phyloP scores from a whole-genome alignment of 2,797 vertebrate species.

The Meda fulgida region DNA sequence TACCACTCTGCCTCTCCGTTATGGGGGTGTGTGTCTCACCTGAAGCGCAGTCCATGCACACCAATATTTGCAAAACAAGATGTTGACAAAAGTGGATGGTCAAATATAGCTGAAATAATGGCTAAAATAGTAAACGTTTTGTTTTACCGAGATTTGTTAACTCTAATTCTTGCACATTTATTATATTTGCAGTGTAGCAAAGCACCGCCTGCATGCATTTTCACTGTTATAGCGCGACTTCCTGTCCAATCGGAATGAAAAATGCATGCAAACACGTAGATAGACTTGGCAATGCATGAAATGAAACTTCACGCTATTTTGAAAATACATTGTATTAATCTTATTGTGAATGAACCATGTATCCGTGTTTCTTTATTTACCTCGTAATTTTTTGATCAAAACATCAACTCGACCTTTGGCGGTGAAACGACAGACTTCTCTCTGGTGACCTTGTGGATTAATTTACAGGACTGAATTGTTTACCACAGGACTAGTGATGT shows the following conservation, averaged over 20 bases:
- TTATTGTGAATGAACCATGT: background rate
- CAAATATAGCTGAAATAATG: background rate
- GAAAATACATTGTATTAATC: background rate
- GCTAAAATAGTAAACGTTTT: background rate
- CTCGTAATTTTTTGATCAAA: too few species aligned
- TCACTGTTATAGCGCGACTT: background rate
- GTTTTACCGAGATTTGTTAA: background rate
- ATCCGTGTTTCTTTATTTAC: too few species aligned
- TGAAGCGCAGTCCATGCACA: constrained; percentile 50
- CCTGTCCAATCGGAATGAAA: background rate
- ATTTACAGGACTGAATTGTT: background rate
- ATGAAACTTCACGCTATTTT: background rate
- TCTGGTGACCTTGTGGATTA: background rate
- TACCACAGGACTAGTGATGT: background rate
- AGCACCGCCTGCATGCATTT: background rate
- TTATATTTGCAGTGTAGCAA: background rate
- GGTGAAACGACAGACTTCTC: background rate
- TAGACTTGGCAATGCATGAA: background rate
- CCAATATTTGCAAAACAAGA: background rate
- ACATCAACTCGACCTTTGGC: background rate
- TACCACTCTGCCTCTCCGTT: constrained; percentile 69
- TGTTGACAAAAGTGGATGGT: background rate
- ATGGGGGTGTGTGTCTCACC: constrained; percentile 70
- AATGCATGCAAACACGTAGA: background rate
- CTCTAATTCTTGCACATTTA: background rate